These are phyloP conservation scores for Chironomus tepperi DNA, from an alignment of 1,140 invertebrate species.

Conservation along the genomic window DNA sequence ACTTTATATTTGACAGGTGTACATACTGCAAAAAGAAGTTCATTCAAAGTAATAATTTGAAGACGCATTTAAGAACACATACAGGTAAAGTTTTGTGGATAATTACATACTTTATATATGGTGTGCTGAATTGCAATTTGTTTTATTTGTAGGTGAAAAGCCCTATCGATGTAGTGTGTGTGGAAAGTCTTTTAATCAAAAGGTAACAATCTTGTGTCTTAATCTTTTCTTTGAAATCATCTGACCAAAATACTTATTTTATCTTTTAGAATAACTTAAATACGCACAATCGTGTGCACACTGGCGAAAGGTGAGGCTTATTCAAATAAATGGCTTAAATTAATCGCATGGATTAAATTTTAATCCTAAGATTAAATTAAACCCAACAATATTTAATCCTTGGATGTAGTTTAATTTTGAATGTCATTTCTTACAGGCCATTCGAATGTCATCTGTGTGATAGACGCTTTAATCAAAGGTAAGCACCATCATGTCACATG, in stretches of 20 bases:
- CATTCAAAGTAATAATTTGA: conserved; percentile 11
- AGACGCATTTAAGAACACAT: conserved; percentile 19
- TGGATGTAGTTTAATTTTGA: not conserved
- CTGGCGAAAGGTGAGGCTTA: not conserved
- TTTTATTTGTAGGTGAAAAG: not conserved
- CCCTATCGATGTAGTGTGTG: conserved; percentile 22
- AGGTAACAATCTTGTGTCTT: no score
- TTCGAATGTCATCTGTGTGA: not conserved
- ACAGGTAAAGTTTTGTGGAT: conserved; percentile 15
- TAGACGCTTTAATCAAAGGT: not conserved
- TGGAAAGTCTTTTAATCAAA: conserved; percentile 16
- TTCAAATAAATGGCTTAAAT: not conserved
- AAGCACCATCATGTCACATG: not conserved
- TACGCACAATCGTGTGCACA: not conserved
- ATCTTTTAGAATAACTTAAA: conserved; percentile 6
- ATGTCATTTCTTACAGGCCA: not conserved
- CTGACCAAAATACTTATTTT: no score
- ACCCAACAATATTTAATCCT: no score
- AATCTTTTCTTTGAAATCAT: no score
- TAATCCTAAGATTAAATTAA: no score
- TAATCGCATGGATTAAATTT: no score
- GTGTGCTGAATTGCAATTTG: no score
- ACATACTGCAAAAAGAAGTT: conserved; percentile 17
- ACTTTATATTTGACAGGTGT: not conserved
- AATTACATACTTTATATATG: no score